Conservation (phyloP, 2,888 invertebrate species). For the Orthonevra nobilis region DNA sequence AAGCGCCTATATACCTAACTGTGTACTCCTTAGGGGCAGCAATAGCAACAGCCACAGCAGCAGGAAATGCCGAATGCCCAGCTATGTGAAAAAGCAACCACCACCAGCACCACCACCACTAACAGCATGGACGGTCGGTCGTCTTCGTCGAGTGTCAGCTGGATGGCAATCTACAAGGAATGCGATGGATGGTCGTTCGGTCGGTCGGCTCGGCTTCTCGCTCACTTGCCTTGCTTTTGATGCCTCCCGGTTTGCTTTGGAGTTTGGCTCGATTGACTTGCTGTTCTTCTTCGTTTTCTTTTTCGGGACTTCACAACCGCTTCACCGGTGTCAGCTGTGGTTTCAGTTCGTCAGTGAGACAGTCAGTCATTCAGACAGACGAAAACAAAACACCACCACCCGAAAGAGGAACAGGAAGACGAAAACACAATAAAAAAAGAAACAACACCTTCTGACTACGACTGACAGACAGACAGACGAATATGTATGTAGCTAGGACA, state of each 20-base stretch:
- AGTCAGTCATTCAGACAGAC: slow-evolving; percentile 37
- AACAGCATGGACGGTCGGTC: too few relatives aligned
- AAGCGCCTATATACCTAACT: slow-evolving; percentile 64
- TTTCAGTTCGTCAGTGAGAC: slow-evolving; percentile 26
- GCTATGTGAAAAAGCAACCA: slow-evolving; percentile 63
- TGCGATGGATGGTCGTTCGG: slow-evolving; percentile 67
- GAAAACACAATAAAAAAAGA: slow-evolving; percentile 16
- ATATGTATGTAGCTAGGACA: too few relatives aligned
- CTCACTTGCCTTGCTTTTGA: slow-evolving; percentile 35
- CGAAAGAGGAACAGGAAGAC: slow-evolving; percentile 56
- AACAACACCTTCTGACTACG: slow-evolving; percentile 20
- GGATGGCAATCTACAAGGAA: slow-evolving; percentile 65
- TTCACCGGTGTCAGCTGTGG: too few relatives aligned
- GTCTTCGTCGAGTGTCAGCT: slow-evolving; percentile 62
- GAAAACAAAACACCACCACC: slow-evolving; percentile 25
- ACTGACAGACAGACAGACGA: slow-evolving; percentile 8
- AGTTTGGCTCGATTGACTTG: slow-evolving; percentile 41
- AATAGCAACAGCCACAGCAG: slow-evolving; percentile 36
- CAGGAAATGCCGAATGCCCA: slow-evolving; percentile 69
- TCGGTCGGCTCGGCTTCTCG: slow-evolving; percentile 54
- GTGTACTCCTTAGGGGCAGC: slow-evolving; percentile 68
- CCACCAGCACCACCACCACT: slow-evolving; percentile 41
- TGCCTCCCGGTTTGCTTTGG: slow-evolving; percentile 57
- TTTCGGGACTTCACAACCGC: slow-evolving; percentile 32
- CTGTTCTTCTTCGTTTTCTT: slow-evolving; percentile 20